phyloP scores from a whole-genome alignment of 1,140 invertebrate species.

The Gryllus bimaculatus region DNA sequence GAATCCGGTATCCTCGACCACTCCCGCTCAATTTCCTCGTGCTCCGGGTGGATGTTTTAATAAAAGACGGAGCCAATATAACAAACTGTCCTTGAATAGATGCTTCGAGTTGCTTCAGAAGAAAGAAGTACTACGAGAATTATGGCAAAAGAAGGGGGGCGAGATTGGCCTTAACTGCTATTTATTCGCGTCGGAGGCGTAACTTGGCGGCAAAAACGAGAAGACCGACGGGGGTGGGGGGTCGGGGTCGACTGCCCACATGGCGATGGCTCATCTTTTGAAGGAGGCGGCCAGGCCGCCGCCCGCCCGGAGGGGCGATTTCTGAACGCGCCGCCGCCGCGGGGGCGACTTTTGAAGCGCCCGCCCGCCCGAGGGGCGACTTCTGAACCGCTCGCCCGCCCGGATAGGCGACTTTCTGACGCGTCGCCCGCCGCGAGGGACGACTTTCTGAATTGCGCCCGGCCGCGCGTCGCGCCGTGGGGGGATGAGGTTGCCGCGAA shows the following conservation, averaged over 20 bases:
- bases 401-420: background rate
- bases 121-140: background rate
- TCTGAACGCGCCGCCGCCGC: background rate
- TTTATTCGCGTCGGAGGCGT: background rate
- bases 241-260: too few relatives aligned
- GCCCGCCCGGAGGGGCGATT: background rate
- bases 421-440: background rate
- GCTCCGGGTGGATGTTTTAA: background rate
- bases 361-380: too few relatives aligned
- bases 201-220: background rate
- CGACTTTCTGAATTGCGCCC: background rate
- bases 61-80: background rate
- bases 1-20: too few relatives aligned
- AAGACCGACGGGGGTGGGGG: too few relatives aligned
- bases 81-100: slow-evolving; percentile 1
- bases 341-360: background rate
- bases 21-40: too few relatives aligned
- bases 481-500: too few relatives aligned
- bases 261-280: background rate
- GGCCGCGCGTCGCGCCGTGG: too few relatives aligned
- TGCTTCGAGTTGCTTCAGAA: background rate
- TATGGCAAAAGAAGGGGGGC: background rate
- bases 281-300: background rate
- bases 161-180: background rate
- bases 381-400: too few relatives aligned